Evolutionary conservation across 2,888 invertebrate species (phyloP).

Genomic region (Hirtodrosophila trivittata): DNA sequence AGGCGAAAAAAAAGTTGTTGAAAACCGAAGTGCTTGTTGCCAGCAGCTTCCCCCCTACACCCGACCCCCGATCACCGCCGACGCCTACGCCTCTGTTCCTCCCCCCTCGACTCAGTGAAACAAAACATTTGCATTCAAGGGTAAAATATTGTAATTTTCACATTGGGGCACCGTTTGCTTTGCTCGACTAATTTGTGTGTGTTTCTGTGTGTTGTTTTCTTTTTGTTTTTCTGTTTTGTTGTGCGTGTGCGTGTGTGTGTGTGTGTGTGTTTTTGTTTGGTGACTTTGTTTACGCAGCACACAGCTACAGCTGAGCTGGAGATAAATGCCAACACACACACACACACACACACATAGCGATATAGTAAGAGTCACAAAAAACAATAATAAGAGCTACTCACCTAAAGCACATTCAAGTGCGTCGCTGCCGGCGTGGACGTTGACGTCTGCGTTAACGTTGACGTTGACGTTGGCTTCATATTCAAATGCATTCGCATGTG

Average conservation of each 20-base stretch:
- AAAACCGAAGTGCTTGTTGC: constrained; percentile 55
- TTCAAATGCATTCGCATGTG: constrained; percentile 62
- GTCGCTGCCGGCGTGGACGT: constrained; percentile 1
- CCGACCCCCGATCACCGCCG: constrained; percentile 1
- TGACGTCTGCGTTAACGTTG: constrained; percentile 9
- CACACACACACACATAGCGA: constrained; percentile 25
- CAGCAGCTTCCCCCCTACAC: not conserved
- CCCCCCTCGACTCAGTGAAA: not conserved
- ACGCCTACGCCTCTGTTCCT: constrained; percentile 6
- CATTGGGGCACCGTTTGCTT: constrained; percentile 44
- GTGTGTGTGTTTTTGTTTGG: constrained; percentile 28
- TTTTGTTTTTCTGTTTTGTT: constrained; percentile 17
- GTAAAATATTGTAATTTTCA: constrained; percentile 67
- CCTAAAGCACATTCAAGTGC: constrained; percentile 42
- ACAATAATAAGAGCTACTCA: constrained; percentile 46
- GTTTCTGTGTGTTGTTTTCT: constrained; percentile 5
- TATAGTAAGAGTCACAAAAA: not conserved
- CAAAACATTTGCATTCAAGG: constrained; percentile 65
- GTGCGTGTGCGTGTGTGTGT: constrained; percentile 21
- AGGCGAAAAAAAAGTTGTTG: constrained; percentile 42
- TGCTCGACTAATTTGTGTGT: constrained; percentile 41
- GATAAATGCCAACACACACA: constrained; percentile 43
- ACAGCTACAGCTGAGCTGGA: constrained; percentile 41
- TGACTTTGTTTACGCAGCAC: constrained; percentile 62
- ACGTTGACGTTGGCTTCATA: constrained; percentile 20